Evolutionary conservation across 1,140 invertebrate species (phyloP), one percentile per base, ranked within the genome.

Genomic region (Dendrolimus kikuchii): DNA sequence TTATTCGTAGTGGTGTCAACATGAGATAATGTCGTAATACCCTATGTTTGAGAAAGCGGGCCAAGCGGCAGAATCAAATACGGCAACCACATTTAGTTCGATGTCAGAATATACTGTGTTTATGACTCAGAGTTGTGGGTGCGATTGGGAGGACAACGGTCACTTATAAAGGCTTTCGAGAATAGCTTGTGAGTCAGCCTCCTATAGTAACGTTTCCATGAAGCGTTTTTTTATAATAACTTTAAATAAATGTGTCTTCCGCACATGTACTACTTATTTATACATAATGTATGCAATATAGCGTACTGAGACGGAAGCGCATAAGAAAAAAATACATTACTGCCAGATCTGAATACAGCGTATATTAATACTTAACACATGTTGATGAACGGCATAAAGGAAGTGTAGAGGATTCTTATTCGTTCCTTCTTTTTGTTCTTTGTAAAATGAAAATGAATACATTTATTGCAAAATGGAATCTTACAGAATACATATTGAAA

Each of bases 51-150:
- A 53, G 57, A 58, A 58, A 58, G 57, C 40, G 51, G 47, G 23
- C 48, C 43, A 48, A 39, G 46, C 23, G 23, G 38, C n/a, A n/a
- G 46, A 52, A 53, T 50, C 47, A 49, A 53, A 53, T 45, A 46
- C 40, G 47, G 43, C 44, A 49, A 58, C 47, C 40, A 46, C 50
- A 45, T 43, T 39, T 37, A 38, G 47, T 50, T 43, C 51, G 43
- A 48, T 49, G 37, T 51, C 45, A 41, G 42, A 41, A 51, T 51
- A 50, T 9, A 8, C 23, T 42, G 51, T 7, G 38, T 40, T 40
- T 39, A 49, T 59, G 52, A 59, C 44, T 59, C 57, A 59, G 36
- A 46, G n/a, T 8, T 53, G 57, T 59, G 52, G 52, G 52, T 54
- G 57, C 40, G 38, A 53, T 46, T 6, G 7, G 42, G 41, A 50